Percentiles rank a stretch among this genome's conserved stretches.
These are phyloP conservation scores for Danaus plexippus DNA, from an alignment of 1,140 invertebrate species.

Conservation along the genomic window DNA sequence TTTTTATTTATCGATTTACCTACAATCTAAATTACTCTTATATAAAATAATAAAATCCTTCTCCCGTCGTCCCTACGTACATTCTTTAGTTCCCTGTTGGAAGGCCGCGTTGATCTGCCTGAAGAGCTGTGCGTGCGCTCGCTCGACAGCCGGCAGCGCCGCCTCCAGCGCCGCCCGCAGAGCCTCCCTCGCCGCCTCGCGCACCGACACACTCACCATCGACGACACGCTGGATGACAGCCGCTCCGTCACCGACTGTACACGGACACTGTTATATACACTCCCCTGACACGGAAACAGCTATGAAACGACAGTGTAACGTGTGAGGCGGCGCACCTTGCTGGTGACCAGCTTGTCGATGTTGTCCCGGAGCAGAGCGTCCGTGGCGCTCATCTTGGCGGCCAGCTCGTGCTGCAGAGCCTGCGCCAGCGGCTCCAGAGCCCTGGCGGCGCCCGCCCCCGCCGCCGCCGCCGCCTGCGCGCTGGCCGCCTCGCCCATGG, in stretches of 20 bases:
- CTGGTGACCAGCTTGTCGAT: conserved; percentile 83
- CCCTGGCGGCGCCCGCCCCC: conserved; percentile 66
- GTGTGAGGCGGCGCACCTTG: conserved; percentile 30
- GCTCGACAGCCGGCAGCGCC: conserved; percentile 88
- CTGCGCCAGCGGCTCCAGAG: conserved; percentile 78
- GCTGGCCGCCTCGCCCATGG: conserved; percentile 46
- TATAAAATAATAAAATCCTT: no score
- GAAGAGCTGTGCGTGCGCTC: conserved; percentile 87
- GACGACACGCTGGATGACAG: conserved; percentile 78
- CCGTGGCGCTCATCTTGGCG: conserved; percentile 79
- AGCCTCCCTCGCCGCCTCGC: conserved; percentile 78
- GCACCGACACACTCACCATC: conserved; percentile 79
- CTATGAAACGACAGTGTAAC: no score
- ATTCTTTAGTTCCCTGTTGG: conserved; percentile 88
- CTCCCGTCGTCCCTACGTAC: conserved; percentile 73
- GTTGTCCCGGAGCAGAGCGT: conserved; percentile 83
- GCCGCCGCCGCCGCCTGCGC: conserved; percentile 53
- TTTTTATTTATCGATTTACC: no score
- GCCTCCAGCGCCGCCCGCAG: conserved; percentile 71
- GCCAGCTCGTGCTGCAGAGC: conserved; percentile 80
- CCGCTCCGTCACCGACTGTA: conserved; percentile 80
- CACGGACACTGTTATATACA: conserved; percentile 1
- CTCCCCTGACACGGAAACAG: neutral
- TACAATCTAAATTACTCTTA: no score
- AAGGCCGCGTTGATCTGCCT: conserved; percentile 90